Base-by-base conservation (phyloP, 2,113 vertebrate genomes). In the Tachycineta bicolor region DNA sequence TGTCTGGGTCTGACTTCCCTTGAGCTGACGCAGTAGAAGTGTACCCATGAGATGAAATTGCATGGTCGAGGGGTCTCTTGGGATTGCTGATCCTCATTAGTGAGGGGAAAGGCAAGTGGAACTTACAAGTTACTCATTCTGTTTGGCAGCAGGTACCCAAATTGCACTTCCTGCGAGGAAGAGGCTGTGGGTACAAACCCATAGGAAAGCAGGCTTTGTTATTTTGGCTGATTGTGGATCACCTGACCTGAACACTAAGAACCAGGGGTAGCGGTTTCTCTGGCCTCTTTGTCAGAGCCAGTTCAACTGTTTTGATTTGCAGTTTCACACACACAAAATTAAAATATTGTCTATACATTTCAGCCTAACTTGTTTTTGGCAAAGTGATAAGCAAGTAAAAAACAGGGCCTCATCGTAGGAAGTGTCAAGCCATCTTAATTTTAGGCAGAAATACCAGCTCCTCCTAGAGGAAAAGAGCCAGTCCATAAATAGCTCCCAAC, bases 401-500 rank as follows among this genome's bases (percentile, higher is more conserved):
- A 95, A 88, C 90, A 93, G 93, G 94, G 88, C 86, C 86, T 96
- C 56, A 14, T 96, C 93, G 95, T 96, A 89, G 95, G 96, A 96
- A 97, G 93, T 96, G 96, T 97, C 93, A 96, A 95, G 73, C 83
- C 78, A 80, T 91, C 95, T 95, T 96, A 96, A 97, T 96, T 96
- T 94, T 93, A 97, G 96, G 93, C 96, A 94, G 88, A 96, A 88
- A 93, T 96, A 97, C 96, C 96, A 95, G 96, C 96, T 96, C 94
- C 96, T 95, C 90, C 94, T 96, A 95, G 94, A 96, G 95, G 94
- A 94, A 96, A 96, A 93, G 83, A 92, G 94, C 88, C 92, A 93
- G 80, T 88, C 56, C 29, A 0, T 89, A 97, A 96, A 97, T 97
- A 96, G 95, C 94, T 94, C 78, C 73, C 80, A 92, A 65, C 96